Evolutionary conservation across 2,888 invertebrate species (phyloP).

Genomic region (Galerucella pusilla): DNA sequence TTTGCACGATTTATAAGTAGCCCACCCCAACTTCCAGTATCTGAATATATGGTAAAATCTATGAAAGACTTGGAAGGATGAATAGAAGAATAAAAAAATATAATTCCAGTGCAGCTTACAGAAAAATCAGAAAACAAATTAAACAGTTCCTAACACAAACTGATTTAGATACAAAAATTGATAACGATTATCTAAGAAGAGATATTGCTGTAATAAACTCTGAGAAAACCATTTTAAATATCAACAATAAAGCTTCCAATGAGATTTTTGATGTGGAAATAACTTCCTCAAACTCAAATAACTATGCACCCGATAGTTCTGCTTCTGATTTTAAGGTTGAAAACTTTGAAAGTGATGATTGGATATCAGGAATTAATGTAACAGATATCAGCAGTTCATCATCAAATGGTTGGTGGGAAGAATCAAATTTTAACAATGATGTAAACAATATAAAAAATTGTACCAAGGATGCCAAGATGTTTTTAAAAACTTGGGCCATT

Average conservation of each 20-base stretch:
- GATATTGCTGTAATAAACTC: not conserved
- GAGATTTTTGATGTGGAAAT: not conserved
- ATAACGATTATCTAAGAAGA: not conserved
- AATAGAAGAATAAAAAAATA: too few relatives aligned
- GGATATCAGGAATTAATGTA: not conserved
- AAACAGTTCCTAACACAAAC: conserved; percentile 1
- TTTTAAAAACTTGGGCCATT: conserved; percentile 1
- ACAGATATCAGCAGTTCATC: conserved; percentile 4
- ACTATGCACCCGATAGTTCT: too few relatives aligned
- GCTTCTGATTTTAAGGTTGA: too few relatives aligned
- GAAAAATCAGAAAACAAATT: not conserved
- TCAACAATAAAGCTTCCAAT: not conserved
- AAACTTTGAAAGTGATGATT: not conserved
- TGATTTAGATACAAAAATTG: not conserved
- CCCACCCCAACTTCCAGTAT: not conserved
- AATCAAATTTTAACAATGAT: not conserved
- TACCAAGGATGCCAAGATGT: not conserved
- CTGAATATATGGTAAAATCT: not conserved
- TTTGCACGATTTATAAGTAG: not conserved
- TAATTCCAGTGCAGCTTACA: too few relatives aligned
- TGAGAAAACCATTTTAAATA: not conserved
- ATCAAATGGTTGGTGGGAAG: conserved; percentile 2
- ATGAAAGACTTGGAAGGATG: not conserved
- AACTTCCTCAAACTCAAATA: too few relatives aligned
- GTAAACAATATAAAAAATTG: not conserved